A percentile compares a stretch with the other conserved stretches of the same genome.
phyloP scores from a whole-genome alignment of 2,113 vertebrate species.

The Oophaga pumilio region DNA sequence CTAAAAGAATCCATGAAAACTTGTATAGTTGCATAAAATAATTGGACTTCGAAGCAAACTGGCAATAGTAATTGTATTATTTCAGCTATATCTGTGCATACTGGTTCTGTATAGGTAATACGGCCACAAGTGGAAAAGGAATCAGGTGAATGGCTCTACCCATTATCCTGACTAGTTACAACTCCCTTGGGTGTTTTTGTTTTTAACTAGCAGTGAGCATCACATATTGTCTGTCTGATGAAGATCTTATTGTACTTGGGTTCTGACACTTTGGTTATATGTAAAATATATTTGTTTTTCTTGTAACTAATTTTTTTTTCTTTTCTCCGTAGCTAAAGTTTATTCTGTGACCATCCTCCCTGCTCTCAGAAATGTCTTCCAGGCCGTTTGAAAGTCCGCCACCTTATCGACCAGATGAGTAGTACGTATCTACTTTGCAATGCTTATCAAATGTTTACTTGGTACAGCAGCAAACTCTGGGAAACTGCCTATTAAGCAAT shows the following conservation, averaged over 20 bases:
- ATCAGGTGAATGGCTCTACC: not conserved
- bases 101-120: not conserved
- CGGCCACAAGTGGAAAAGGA: not conserved
- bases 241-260: not conserved
- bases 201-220: too few species aligned
- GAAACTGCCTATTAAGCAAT: not conserved
- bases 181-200: not conserved
- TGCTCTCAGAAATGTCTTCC: conserved; percentile 70
- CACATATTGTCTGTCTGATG: not conserved
- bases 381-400: conserved; percentile 80
- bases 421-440: conserved; percentile 73
- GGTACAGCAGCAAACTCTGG: conserved; percentile 5
- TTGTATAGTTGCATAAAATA: not conserved
- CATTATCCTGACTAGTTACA: not conserved
- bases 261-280: not conserved
- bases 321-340: not conserved
- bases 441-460: not conserved
- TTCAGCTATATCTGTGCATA: too few species aligned
- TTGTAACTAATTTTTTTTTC: not conserved
- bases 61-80: too few species aligned
- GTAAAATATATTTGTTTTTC: not conserved
- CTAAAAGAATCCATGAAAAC: too few species aligned
- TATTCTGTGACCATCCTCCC: conserved; percentile 11
- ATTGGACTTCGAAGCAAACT: too few species aligned
- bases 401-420: conserved; percentile 80